Evolutionary conservation across 2,113 vertebrate species (phyloP), one percentile per base, ranked within the genome.

Genomic region (Cryptotis parvus): DNA sequence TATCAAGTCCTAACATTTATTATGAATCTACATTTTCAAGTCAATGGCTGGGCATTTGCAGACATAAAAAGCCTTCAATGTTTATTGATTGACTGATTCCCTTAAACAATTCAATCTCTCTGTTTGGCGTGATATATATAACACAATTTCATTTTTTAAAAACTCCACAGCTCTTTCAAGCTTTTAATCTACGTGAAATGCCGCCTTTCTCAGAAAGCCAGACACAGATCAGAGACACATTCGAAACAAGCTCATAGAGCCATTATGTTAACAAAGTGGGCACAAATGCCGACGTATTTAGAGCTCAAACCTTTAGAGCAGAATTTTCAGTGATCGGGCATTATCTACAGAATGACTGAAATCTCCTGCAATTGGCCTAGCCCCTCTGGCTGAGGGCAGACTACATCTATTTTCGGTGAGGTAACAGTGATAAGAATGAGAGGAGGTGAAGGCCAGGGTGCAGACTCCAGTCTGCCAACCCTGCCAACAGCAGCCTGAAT

Each of bases 401-500:
- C 0, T 6, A 15, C 41, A 15, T 75, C 77, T 79, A 31, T 91
- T 92, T 81, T 91, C 37, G 24, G 7, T 73, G 43, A 65, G 31
- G 82, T 37, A 3, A 29, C 43, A 84, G 87, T 69, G 45, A 65
- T 93, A 87, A 94, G 15, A 78, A 78, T 92, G 33, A 6, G 45
- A 81, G 91, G 86, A 88, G 93, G 66, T 66, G 92, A 96, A 93
- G 96, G 95, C 94, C 92, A 90, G 2, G 55, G 58, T 77, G 78
- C 45, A 96, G 94, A 63, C 91, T 77, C 63, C 20, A n/a, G 94
- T 70, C 76, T 95, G 65, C 79, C 76, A 55, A 91, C 87, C 84
- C 89, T 76, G 94, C 91, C 87, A 88, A 95, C 94, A 95, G 91
- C 91, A 96, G 95, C 91, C 93, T 96, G 95, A 97, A 94, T 89